Evolutionary conservation across 2,797 vertebrate species (phyloP).

Genomic region (Acanthurus leucopareius): DNA sequence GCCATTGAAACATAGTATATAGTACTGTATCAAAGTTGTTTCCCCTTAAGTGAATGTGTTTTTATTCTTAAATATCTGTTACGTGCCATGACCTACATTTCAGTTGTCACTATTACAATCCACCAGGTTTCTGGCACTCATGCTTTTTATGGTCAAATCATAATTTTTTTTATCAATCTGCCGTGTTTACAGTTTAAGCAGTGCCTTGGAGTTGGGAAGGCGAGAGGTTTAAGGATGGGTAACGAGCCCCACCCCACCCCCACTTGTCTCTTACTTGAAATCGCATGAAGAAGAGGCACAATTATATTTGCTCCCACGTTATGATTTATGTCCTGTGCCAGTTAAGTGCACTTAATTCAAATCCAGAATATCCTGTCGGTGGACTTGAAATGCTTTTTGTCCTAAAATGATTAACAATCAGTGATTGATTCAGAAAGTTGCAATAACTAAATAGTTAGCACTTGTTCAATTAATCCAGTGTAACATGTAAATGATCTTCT

Average conservation of each 20-base stretch:
- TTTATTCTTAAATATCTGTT: conserved; percentile 56
- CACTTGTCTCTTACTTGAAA: conserved; percentile 60
- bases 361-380: conserved; percentile 58
- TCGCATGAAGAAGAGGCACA: conserved; percentile 47
- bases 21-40: conserved; percentile 65
- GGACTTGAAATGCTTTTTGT: conserved; percentile 52
- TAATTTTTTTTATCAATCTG: conserved; percentile 76
- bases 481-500: conserved; percentile 38
- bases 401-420: conserved; percentile 7
- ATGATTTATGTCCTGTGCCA: conserved; percentile 70
- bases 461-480: conserved; percentile 32
- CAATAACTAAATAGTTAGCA: conserved; percentile 59
- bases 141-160: conserved; percentile 64
- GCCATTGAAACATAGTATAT: conserved; percentile 61
- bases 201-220: conserved; percentile 86
- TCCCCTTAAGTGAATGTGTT: conserved; percentile 53
- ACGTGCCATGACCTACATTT: conserved; percentile 71
- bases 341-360: conserved; percentile 85
- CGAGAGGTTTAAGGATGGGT: conserved; percentile 53
- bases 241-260: conserved; percentile 27
- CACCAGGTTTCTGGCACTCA: conserved; percentile 53
- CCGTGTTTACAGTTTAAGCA: conserved; percentile 87
- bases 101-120: conserved; percentile 54
- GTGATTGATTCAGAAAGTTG: conserved; percentile 44
- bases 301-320: conserved; percentile 26